Evolutionary conservation across 2,113 vertebrate species (phyloP), one percentile per base, ranked within the genome.

Genomic region (Anthoscopus minutus): DNA sequence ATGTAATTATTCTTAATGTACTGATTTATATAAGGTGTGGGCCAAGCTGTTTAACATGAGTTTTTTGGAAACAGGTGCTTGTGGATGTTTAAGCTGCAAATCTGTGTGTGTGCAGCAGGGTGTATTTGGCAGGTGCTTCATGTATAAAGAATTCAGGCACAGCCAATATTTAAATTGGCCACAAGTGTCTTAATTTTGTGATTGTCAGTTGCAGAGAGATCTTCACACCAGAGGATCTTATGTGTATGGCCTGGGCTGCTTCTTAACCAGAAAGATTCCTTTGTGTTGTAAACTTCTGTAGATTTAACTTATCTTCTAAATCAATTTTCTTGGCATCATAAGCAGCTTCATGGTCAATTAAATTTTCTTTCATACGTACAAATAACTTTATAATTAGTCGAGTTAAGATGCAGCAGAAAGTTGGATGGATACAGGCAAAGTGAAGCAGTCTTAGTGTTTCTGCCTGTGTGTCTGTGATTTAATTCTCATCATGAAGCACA

Each of bases 381-480:
- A 76, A 69, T 28, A 56, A 48, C 70, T 70, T 48, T 56, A 11
- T 62, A 56, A 48, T 2, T 6, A 3, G 40, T 37, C 0, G 0
- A 77, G 37, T 48, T 57, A 42, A 67, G 50, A 48, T 50, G 25
- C 20, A 53, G 50, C 56, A 67, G 38, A 15, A 77, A 62, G 37
- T 20, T 81, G 18, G 15, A 53, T 53, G 18, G 15, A 53, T 53
- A 16, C 31, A 37, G 47, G 24, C 66, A 58, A 82, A 67, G 13
- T 30, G n/a, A 73, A 70, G 24, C n/a, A 69, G 56, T 40, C 31
- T 28, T 72, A 10, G 9, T 24, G 31, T 42, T 85, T 88, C n/a
- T 78, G 50, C 56, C 14, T 83, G 6, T 51, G 14, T 53, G 30
- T 35, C 50, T 11, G 5, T 45, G 56, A n/a, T 57, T 81, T 62